A percentile compares a stretch with the other conserved stretches of the same genome.
phyloP scores from a whole-genome alignment of 1,140 invertebrate genomes.

The Pristionchus pacificus region DNA sequence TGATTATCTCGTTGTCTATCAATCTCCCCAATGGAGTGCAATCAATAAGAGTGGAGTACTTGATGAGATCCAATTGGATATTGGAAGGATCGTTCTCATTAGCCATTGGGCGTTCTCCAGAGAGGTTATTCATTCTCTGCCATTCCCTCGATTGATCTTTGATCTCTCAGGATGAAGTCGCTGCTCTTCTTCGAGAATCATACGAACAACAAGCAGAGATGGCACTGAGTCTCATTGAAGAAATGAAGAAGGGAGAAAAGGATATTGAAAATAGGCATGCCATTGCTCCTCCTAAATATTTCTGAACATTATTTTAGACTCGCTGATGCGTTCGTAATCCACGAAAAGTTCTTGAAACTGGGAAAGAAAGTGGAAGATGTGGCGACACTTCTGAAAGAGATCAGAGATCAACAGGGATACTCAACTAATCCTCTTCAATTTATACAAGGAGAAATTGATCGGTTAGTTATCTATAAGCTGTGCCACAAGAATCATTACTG shows the following conservation, averaged over 20 bases:
- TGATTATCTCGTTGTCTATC: neutral
- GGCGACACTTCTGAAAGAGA: slow-evolving; percentile 4
- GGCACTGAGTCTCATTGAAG: neutral
- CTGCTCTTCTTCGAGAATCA: neutral
- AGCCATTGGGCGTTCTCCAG: neutral
- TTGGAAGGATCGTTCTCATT: neutral
- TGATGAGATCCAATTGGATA: neutral
- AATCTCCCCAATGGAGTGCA: neutral
- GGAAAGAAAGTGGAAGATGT: slow-evolving; percentile 4
- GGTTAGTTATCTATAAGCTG: neutral
- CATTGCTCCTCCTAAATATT: neutral
- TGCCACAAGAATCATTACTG: neutral
- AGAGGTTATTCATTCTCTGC: neutral
- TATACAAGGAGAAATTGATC: neutral
- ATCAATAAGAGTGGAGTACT: neutral
- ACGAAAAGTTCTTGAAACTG: neutral
- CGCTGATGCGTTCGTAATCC: neutral
- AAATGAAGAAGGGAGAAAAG: neutral
- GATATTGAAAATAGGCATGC: neutral
- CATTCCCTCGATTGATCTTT: neutral
- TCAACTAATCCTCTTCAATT: neutral
- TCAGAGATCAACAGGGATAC: slow-evolving; percentile 5
- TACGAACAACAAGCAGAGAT: neutral
- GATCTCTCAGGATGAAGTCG: neutral
- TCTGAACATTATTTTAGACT: neutral